Percentiles rank a stretch among this genome's conserved stretches.
phyloP scores from a whole-genome alignment of 2,113 vertebrate species.

The Columbina picui region DNA sequence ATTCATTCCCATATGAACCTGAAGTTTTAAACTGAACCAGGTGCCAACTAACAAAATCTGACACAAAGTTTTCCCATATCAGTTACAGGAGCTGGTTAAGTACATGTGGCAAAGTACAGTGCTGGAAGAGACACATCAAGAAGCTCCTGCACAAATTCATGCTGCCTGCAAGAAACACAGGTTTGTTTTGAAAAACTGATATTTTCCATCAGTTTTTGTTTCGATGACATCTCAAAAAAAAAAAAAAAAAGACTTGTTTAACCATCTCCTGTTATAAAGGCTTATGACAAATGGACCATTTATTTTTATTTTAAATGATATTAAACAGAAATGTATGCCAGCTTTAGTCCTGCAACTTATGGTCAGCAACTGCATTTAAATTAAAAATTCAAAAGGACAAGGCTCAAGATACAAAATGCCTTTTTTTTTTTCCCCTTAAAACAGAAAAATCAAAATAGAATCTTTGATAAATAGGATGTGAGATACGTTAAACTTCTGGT shows the following conservation, averaged over 20 bases:
- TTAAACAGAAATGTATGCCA: neutral
- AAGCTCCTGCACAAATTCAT: neutral
- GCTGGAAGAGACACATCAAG: neutral
- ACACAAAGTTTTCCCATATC: neutral
- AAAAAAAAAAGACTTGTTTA: neutral
- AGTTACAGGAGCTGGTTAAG: neutral
- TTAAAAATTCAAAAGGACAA: neutral
- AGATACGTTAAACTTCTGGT: neutral
- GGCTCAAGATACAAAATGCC: neutral
- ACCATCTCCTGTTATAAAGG: neutral
- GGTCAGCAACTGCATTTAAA: neutral
- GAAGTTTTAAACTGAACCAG: neutral
- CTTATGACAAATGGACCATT: neutral
- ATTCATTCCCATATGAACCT: neutral
- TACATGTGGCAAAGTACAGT: fast-evolving
- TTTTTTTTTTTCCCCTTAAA: too few species aligned
- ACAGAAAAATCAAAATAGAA: neutral
- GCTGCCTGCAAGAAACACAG: neutral
- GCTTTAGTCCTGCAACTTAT: neutral
- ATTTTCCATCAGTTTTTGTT: neutral
- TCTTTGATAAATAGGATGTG: neutral
- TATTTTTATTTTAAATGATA: neutral
- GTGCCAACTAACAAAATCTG: neutral
- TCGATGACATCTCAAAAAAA: neutral
- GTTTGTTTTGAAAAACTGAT: neutral